Base-by-base conservation (phyloP, 2,113 vertebrate genomes). In the Vanacampus margaritifer region DNA sequence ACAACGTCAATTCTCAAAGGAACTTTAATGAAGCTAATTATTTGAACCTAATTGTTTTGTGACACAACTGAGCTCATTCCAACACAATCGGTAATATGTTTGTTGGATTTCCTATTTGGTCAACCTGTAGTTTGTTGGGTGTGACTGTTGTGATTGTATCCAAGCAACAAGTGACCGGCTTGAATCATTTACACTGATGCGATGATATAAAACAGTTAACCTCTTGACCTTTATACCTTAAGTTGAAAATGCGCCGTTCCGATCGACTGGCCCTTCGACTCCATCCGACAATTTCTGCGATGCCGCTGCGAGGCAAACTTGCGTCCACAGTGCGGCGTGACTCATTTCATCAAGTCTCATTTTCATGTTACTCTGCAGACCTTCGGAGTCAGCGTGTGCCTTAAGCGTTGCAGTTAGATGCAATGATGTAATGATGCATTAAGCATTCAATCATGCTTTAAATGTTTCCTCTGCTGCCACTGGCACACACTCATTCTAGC, bases 371-470 rank as follows among this genome's bases (percentile, higher is more conserved):
- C 71, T 72, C 56, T 37, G 53, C 48, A 71, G 71, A 53, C 58
- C 76, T 53, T 71, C 58, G 26, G 68, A 65, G 56, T 74, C 35
- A 78, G 36, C 54, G 1, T 26, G 19, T 23, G 79, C 77, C 82
- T 69, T 60, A 21, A 81, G 83, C 79, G 68, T 80, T 75, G 75
- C 60, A 51, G 75, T 67, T 59, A 72, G 68, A 79, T 60, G 68
- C 68, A 73, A 76, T 74, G 56, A 84, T 83, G 73, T 67, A 82
- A 84, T 80, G 78, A 83, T 65, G 71, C 84, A 72, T 84, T 80
- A 84, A 71, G 68, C 41, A 79, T 68, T 87, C 78, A 85, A 71
- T 87, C 82, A 84, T 74, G 83, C 84, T 83, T 79, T 77, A 87
- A 87, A 88, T 81, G 76, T 82, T 78, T 76, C 70, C 70, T 68